phyloP scores from a whole-genome alignment of 2,113 vertebrate genomes.

The Notarius lentiginosus region DNA sequence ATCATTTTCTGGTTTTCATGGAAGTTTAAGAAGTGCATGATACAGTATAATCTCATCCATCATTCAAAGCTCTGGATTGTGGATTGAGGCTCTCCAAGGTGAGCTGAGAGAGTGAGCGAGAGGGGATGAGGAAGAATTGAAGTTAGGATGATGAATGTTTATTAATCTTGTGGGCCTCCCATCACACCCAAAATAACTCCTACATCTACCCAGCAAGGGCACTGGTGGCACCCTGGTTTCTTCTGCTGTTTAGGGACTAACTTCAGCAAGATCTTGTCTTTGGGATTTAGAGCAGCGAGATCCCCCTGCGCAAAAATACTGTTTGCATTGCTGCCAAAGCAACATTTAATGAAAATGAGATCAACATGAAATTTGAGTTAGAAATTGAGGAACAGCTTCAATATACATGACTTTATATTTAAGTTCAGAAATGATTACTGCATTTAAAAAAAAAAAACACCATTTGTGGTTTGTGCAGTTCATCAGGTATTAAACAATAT shows the following conservation, averaged over 20 bases:
- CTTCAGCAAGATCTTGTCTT: slow-evolving; percentile 36
- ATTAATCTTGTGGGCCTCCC: slow-evolving; percentile 54
- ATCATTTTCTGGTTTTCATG: neutral
- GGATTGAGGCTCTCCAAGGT: slow-evolving; percentile 32
- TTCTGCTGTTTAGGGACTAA: slow-evolving; percentile 34
- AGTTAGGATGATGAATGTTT: slow-evolving; percentile 52
- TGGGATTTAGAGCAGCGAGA: slow-evolving; percentile 24
- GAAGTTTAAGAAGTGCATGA: slow-evolving; percentile 7
- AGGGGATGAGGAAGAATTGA: slow-evolving; percentile 26
- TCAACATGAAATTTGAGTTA: neutral
- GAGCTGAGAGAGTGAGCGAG: slow-evolving; percentile 11
- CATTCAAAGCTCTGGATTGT: slow-evolving; percentile 24
- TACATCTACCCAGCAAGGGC: slow-evolving; percentile 45
- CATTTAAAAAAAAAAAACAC: neutral
- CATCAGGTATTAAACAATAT: neutral
- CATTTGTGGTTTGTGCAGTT: neutral
- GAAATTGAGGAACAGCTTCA: neutral
- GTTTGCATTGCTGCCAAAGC: neutral
- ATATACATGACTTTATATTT: neutral
- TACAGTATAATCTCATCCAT: slow-evolving; percentile 23
- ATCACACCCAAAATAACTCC: slow-evolving; percentile 51
- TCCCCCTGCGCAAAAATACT: neutral
- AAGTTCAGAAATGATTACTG: neutral
- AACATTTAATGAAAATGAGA: neutral
- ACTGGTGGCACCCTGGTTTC: slow-evolving; percentile 28